Base-by-base conservation (phyloP, 2,888 invertebrate species). In the Diplolepis rosae region DNA sequence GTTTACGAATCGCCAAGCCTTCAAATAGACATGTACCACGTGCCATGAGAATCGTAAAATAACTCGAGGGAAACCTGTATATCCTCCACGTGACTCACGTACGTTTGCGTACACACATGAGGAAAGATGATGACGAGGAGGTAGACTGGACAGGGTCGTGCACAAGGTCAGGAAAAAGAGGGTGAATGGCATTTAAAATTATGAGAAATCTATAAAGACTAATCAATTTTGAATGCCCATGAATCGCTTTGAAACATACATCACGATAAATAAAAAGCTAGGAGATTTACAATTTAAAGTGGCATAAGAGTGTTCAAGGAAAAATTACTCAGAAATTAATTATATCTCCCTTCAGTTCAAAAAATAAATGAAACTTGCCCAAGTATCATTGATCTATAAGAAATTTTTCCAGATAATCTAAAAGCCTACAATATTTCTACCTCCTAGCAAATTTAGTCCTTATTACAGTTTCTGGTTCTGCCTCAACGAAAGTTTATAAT, bases 81-180 rank as follows among this genome's bases (percentile, higher is more conserved):
- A 68, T 67, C 70, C 68, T 79, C 70, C 79, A 81, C 80, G 81
- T 82, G 78, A 71, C 74, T 77, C 78, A 78, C 78, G 78, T 75
- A 78, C 75, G 65, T 18, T 68, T 39, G 66, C 70, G 66, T 65
- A 65, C 69, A 54, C 71, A 70, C 68, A 70, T 72, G 67, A 35
- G 56, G 45, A 27, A 67, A 69, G 54, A 66, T 66, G 56, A 30
- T 30, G 67, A 28, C 70, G 67, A 71, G 70, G 67, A 71, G 70
- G 6, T 9, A 66, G 35, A 39, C 13, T n/a, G 11, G 69, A 69
- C 65, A 28, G 24, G 70, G 69, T 50, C 68, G 9, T 32, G 2
- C 11, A 32, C 32, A 32, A 32, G 32, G 32, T 11, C 11, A 32
- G 32, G 11, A 70, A 71, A 30, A 52, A 24, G n/a, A n/a, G 28